These are phyloP conservation scores for Hirudinaria manillensis DNA, from an alignment of 2,888 invertebrate species.

Conservation along the genomic window DNA sequence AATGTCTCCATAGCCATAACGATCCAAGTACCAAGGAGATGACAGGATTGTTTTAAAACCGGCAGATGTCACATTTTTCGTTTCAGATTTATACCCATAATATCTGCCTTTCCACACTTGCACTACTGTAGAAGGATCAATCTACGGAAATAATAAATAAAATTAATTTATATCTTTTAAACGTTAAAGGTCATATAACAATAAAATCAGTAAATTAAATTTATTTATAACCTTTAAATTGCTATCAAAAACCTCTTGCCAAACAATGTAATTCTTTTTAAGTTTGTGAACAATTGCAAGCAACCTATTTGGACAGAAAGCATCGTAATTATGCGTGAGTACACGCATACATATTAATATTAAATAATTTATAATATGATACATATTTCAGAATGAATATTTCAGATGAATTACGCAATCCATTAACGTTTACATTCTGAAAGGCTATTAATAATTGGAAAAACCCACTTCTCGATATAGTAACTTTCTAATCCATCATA, in stretches of 20 bases:
- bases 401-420: not conserved
- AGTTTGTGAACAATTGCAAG: conserved; percentile 37
- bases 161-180: not conserved
- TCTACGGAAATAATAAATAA: not conserved
- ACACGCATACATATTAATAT: not conserved
- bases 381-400: no score
- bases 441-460: not conserved
- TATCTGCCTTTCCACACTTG: conserved; percentile 70
- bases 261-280: conserved; percentile 48
- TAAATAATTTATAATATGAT: no score
- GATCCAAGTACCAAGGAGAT: conserved; percentile 80
- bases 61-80: conserved; percentile 58
- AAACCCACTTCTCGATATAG: conserved; percentile 61
- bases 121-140: conserved; percentile 10
- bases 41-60: conserved; percentile 68
- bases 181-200: not conserved
- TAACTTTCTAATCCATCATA: conserved; percentile 64
- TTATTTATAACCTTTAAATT: conserved; percentile 38
- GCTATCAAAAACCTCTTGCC: conserved; percentile 53
- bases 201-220: no score
- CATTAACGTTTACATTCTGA: not conserved
- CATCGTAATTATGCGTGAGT: not conserved
- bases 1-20: conserved; percentile 59
- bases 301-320: conserved; percentile 29
- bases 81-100: conserved; percentile 43